These are phyloP conservation scores for Pogonognathellus flavescens DNA, from an alignment of 1,140 invertebrate species.

Conservation along the genomic window DNA sequence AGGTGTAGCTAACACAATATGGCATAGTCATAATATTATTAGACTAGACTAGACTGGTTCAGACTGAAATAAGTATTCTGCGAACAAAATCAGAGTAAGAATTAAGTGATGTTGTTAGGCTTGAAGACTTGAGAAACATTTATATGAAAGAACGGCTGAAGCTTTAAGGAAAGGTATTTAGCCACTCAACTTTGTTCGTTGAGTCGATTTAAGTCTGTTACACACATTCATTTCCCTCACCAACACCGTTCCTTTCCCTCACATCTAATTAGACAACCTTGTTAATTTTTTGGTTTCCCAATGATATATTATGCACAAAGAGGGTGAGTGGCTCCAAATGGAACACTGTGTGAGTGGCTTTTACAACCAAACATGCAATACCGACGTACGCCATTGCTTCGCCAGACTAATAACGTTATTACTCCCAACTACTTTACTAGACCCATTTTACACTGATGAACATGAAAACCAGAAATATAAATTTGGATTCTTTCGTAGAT, in stretches of 20 bases:
- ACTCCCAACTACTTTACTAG: neutral
- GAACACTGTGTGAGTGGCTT: conserved; percentile 19
- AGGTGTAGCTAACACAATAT: neutral
- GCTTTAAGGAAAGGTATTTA: neutral
- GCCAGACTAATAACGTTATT: conserved; percentile 35
- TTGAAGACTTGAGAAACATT: neutral
- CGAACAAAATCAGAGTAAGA: neutral
- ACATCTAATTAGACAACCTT: conserved; percentile 46
- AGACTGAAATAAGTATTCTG: neutral
- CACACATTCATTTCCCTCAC: conserved; percentile 17
- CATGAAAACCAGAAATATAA: neutral
- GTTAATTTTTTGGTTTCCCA: conserved; percentile 21
- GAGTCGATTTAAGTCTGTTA: neutral
- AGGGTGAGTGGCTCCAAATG: neutral
- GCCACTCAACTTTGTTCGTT: neutral
- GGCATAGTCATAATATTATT: neutral
- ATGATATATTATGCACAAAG: neutral
- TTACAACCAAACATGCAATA: conserved; percentile 19
- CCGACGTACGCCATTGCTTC: neutral
- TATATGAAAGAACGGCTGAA: neutral
- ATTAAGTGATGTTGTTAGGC: neutral
- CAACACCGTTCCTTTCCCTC: neutral
- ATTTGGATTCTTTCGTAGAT: neutral
- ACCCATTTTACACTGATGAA: neutral
- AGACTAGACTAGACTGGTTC: neutral